Percentiles rank a stretch among this genome's conserved stretches.
phyloP scores from a whole-genome alignment of 1,140 invertebrate species.

The Acromyrmex echinatior region DNA sequence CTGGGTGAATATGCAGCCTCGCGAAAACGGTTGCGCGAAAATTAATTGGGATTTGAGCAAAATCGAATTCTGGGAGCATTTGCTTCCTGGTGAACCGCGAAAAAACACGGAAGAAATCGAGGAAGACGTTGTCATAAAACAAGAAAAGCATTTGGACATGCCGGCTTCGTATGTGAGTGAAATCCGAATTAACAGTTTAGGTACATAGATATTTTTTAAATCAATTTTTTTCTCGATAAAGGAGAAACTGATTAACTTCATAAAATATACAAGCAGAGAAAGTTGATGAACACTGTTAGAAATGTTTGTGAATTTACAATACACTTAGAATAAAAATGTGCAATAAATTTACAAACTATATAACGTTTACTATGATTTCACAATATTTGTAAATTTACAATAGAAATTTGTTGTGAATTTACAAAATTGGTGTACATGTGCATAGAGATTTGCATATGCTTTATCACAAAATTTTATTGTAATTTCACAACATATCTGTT shows the following conservation, averaged over 20 bases:
- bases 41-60: constrained; percentile 89
- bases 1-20: constrained; percentile 92
- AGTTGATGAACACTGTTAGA: not conserved
- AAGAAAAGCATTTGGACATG: constrained; percentile 92
- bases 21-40: constrained; percentile 83
- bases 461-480: too few relatives aligned
- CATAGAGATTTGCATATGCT: too few relatives aligned
- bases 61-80: constrained; percentile 89
- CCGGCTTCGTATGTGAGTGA: constrained; percentile 92
- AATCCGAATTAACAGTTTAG: constrained; percentile 89
- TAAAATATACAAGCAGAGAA: not conserved
- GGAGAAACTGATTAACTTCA: not conserved
- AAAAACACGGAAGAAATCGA: constrained; percentile 77
- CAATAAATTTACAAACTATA: too few relatives aligned
- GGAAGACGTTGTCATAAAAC: constrained; percentile 79
- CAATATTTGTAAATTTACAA: too few relatives aligned
- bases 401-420: too few relatives aligned
- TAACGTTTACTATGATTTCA: too few relatives aligned
- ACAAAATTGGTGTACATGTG: too few relatives aligned
- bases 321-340: too few relatives aligned
- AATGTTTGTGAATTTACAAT: too few relatives aligned
- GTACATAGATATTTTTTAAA: constrained; percentile 81
- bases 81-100: constrained; percentile 90
- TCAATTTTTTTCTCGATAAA: not conserved
- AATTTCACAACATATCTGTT: too few relatives aligned